These are phyloP conservation scores for Ascidia mentula DNA, from an alignment of 23 tunicate species.

Conservation along the genomic window DNA sequence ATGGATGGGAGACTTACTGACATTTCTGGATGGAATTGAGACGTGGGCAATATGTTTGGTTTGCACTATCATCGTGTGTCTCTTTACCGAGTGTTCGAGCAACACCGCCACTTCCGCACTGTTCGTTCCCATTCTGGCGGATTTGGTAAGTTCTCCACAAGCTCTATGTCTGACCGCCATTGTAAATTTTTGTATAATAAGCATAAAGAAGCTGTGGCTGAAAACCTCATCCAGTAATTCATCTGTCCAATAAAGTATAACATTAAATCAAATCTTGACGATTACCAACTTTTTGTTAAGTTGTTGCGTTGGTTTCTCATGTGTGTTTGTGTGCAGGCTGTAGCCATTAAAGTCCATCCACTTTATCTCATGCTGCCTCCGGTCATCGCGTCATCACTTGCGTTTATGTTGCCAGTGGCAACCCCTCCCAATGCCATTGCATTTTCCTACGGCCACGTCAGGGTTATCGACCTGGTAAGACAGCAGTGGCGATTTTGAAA, in stretches of 20 bases:
- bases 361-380: slow-evolving; percentile 77
- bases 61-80: slow-evolving; percentile 76
- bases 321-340: slow-evolving; percentile 66
- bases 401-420: slow-evolving; percentile 93
- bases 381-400: slow-evolving; percentile 69
- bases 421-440: slow-evolving; percentile 98
- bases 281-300: too few species aligned
- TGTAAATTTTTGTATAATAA: too few species aligned
- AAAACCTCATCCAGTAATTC: too few species aligned
- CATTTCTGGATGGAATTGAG: slow-evolving; percentile 52
- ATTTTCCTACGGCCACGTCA: slow-evolving; percentile 74
- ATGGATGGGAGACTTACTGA: slow-evolving; percentile 80
- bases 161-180: too few species aligned
- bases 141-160: slow-evolving; percentile 79
- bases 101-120: slow-evolving; percentile 91
- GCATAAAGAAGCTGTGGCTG: too few species aligned
- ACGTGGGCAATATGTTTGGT: slow-evolving; percentile 82
- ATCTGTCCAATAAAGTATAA: too few species aligned
- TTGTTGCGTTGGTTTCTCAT: too few species aligned
- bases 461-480: slow-evolving; percentile 78
- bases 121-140: slow-evolving; percentile 89
- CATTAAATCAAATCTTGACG: too few species aligned
- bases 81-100: slow-evolving; percentile 95
- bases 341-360: slow-evolving; percentile 69
- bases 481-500: too few species aligned